These are phyloP conservation scores for Blastomussa wellsi DNA, from an alignment of 92 coral and sea anemone genomes.

Conservation along the genomic window DNA sequence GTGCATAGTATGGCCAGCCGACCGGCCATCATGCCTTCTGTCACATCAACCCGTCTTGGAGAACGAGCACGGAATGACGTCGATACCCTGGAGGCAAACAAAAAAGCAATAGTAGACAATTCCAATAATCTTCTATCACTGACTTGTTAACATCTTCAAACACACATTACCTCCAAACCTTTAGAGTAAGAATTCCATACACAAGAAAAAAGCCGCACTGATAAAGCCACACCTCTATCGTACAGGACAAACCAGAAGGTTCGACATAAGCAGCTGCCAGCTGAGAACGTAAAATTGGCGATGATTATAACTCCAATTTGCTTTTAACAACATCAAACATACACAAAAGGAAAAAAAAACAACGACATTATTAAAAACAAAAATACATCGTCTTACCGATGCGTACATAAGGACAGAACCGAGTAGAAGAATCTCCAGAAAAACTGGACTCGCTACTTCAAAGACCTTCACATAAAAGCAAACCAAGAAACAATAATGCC, in stretches of 20 bases:
- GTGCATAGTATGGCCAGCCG: constrained; percentile 64
- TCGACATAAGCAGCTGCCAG: constrained; percentile 35
- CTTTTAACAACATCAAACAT: background rate
- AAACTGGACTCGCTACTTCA: constrained; percentile 83
- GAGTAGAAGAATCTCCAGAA: constrained; percentile 69
- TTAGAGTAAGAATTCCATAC: constrained; percentile 84
- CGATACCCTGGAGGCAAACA: constrained; percentile 58
- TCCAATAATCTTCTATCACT: background rate
- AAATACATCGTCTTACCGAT: constrained; percentile 59
- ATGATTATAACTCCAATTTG: background rate
- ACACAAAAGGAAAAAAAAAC: background rate
- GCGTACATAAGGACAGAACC: constrained; percentile 82
- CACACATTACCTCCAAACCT: constrained; percentile 83
- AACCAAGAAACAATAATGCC: background rate
- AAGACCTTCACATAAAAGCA: constrained; percentile 62
- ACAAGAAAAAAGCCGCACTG: constrained; percentile 78
- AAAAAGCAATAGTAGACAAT: background rate
- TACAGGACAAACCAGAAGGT: constrained; percentile 23
- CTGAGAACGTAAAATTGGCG: background rate
- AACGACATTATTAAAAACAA: background rate
- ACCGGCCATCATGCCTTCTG: constrained; percentile 75
- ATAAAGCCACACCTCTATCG: constrained; percentile 29
- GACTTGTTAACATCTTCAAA: background rate
- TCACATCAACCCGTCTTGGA: constrained; percentile 79
- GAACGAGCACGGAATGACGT: constrained; percentile 85